Evolutionary conservation across 1,140 invertebrate species (phyloP), one percentile per base, ranked within the genome.

Genomic region (Pinna nobilis): DNA sequence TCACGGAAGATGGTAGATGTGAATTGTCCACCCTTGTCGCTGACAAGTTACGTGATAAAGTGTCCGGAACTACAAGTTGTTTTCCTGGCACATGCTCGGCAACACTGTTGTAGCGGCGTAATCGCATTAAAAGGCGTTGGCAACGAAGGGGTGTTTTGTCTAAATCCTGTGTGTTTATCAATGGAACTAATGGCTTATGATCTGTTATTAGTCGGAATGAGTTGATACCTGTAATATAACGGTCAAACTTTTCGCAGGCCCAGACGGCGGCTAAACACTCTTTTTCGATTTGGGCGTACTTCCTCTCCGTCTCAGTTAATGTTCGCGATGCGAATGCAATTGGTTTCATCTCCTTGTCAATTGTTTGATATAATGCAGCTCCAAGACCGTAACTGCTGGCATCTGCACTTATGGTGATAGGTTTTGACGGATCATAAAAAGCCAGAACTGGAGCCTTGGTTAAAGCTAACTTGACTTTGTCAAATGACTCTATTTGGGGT

Each of bases 281-380:
- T n/a, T 80, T 88, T 91, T 92, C 90, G 32, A 91, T 89, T 70
- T 90, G 88, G 15, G 87, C 79, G 53, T 92, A 91, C 47, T 86
- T 90, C 75, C 80, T 72, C 77, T 92, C 88, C 4, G 89, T 80
- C 23, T 80, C 51, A 18, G 80, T 84, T 28, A 91, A 76, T 1
- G 84, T 84, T 30, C 87, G 76, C 5, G 90, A 91, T 15, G 82
- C 88, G 79, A 82, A 90, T 5, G 81, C 84, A 47, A 89, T 84
- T 6, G 87, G 86, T 41, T 76, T 74, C 51, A 63, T 15, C 33
- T 32, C 47, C 23, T 67, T 74, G 7, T 51, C 67, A 28, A 75
- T 51, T 64, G 35, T 18, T 55, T 80, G 78, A 44, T 13, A 44
- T 44, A 44, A 44, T 0, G 69, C 66, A 1, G 32, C 69, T 7